Evolutionary conservation across 1,140 invertebrate genomes (phyloP).

Genomic region (Drosophila athabasca): DNA sequence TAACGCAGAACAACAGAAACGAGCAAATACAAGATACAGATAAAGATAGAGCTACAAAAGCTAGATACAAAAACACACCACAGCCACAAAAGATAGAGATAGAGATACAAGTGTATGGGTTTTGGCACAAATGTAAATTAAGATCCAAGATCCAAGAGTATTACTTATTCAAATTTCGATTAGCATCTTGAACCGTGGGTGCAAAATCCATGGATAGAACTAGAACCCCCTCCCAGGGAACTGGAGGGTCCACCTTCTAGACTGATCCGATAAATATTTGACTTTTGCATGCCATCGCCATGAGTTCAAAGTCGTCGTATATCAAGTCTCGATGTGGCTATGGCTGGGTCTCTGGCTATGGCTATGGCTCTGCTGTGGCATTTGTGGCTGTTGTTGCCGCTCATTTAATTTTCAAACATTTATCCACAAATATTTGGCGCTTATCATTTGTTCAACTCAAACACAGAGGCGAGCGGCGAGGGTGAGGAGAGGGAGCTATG

Average conservation of each 20-base stretch:
- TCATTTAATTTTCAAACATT: slow-evolving; percentile 80
- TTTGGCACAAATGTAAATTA: slow-evolving; percentile 35
- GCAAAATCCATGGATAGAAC: slow-evolving; percentile 52
- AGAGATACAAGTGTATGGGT: slow-evolving; percentile 7
- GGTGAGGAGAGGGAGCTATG: background rate
- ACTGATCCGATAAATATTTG: slow-evolving; percentile 74
- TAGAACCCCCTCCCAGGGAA: background rate
- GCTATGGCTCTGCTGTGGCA: background rate
- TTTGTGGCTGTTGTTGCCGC: slow-evolving; percentile 44
- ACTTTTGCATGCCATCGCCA: slow-evolving; percentile 74
- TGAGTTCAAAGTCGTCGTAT: slow-evolving; percentile 65
- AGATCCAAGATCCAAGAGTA: slow-evolving; percentile 11
- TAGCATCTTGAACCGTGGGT: slow-evolving; percentile 71
- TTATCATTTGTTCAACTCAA: slow-evolving; percentile 72
- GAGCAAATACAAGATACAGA: slow-evolving; percentile 47
- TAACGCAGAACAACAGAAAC: too few relatives aligned
- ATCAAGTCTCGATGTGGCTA: slow-evolving; percentile 17
- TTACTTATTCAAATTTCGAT: slow-evolving; percentile 74
- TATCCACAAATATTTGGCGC: slow-evolving; percentile 78
- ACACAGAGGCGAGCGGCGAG: slow-evolving; percentile 9
- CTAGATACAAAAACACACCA: slow-evolving; percentile 14
- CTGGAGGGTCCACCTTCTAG: slow-evolving; percentile 37
- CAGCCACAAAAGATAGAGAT: slow-evolving; percentile 17
- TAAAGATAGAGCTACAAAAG: slow-evolving; percentile 21
- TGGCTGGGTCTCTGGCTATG: slow-evolving; percentile 9